These are phyloP conservation scores for Vanessa atalanta DNA, from an alignment of 1,140 invertebrate species.

Conservation along the genomic window DNA sequence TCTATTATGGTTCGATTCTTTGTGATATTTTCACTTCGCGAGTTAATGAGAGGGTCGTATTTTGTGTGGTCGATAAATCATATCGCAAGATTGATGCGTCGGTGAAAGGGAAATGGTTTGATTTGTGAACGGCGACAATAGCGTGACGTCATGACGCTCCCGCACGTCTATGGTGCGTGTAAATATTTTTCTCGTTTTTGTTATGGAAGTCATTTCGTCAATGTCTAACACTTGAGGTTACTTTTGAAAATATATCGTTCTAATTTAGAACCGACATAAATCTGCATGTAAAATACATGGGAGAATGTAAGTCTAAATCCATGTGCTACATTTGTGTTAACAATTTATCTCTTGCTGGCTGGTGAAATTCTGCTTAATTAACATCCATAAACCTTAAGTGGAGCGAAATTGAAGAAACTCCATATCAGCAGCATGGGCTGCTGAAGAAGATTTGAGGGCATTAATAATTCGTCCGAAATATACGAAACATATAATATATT, in stretches of 20 bases:
- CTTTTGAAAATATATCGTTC: not conserved
- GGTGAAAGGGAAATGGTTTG: constrained; percentile 35
- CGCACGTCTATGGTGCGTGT: not conserved
- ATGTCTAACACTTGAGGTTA: not conserved
- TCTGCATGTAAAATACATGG: too few species aligned
- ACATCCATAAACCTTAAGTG: too few species aligned
- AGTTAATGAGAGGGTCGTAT: constrained; percentile 58
- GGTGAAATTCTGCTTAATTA: too few species aligned
- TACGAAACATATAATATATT: too few species aligned
- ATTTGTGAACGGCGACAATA: constrained; percentile 30
- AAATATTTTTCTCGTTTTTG: not conserved
- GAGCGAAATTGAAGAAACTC: too few species aligned
- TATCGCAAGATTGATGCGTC: constrained; percentile 34
- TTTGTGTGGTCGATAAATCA: constrained; percentile 41
- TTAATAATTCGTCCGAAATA: too few species aligned
- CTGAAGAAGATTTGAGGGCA: too few species aligned
- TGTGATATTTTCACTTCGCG: constrained; percentile 51
- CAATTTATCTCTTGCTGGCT: too few species aligned
- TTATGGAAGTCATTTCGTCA: not conserved
- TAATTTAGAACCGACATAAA: too few species aligned
- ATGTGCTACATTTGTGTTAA: too few species aligned
- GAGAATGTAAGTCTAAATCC: too few species aligned
- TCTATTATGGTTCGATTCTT: constrained; percentile 36
- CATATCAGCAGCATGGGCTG: too few species aligned
- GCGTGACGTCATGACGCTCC: constrained; percentile 29